Base-by-base conservation (phyloP, 2,113 vertebrate species). In the Macaca nemestrina region DNA sequence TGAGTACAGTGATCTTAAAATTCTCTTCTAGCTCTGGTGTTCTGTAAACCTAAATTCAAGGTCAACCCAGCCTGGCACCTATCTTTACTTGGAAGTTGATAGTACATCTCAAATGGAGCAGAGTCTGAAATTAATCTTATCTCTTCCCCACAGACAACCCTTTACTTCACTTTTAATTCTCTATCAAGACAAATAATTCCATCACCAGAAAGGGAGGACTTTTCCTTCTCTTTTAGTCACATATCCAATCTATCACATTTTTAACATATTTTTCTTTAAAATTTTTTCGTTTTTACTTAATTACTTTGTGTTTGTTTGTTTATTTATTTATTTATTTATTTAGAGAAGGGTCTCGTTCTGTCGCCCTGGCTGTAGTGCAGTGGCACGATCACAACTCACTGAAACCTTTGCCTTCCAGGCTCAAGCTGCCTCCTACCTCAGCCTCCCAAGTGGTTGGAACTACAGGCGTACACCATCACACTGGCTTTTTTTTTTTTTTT, bases 1-100 rank as follows among this genome's bases (percentile, higher is more conserved):
- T 93, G 32, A 96, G 18, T 45, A 90, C 20, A 43, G 52, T 55
- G 13, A 87, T 82, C 50, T 95, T 88, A 94, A 95, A 95, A 40
- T 84, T 96, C 5, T 94, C 67, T 68, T 92, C 25, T 86, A 73
- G 18, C 17, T 83, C 86, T 91, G 5, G 3, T 93, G 3, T 90
- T 84, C 17, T 75, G 22, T 25, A 80, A 86, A 48, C 82, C 43
- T 52, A 67, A 73, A 27, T 50, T 85, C n/a, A 92, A 76, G 43
- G 18, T 93, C 72, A 76, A 30, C 20, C 61, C 14, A 75, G 75
- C 1, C 52, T 64, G 48, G 35, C 2, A 67, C 25, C 59, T n/a
- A 16, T 32, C 59, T 83, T 10, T 75, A 14, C 57, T 3, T 95
- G 64, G 13, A 92, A 73, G 35, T 87, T n/a, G 38, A 57, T n/a